Conservation (phyloP, 1,140 invertebrate species). For the Adelges cooleyi region DNA sequence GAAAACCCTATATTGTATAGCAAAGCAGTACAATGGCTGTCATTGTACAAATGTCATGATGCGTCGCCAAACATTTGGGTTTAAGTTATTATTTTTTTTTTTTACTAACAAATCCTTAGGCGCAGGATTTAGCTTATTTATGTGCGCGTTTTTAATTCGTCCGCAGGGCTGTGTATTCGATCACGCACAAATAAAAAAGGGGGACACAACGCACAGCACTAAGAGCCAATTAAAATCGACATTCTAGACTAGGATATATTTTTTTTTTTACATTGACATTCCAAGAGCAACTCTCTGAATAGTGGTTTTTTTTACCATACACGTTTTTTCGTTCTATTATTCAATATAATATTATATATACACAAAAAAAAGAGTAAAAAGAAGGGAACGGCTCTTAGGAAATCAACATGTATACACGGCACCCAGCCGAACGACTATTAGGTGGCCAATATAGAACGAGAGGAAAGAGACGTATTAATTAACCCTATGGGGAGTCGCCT, state of each 20-base stretch:
- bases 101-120: not conserved
- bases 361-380: not conserved
- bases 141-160: conserved; percentile 19
- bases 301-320: not conserved
- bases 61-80: too few species aligned
- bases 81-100: too few species aligned
- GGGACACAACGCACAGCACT: not conserved
- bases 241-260: conserved; percentile 20
- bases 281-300: not conserved
- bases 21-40: too few species aligned
- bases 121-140: conserved; percentile 7
- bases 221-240: conserved; percentile 26
- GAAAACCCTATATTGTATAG: too few species aligned
- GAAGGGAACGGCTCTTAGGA: not conserved
- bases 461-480: conserved; percentile 17
- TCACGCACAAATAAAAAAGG: not conserved
- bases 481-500: conserved; percentile 22
- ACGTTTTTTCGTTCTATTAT: not conserved
- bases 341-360: too few species aligned
- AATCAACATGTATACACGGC: not conserved
- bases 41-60: too few species aligned
- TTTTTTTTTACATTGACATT: conserved; percentile 23
- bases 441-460: conserved; percentile 13
- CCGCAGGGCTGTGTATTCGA: conserved; percentile 1
- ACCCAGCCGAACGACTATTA: not conserved